These are phyloP conservation scores for Epizoanthus rinbou DNA, from an alignment of 92 coral and sea anemone genomes.

Conservation along the genomic window DNA sequence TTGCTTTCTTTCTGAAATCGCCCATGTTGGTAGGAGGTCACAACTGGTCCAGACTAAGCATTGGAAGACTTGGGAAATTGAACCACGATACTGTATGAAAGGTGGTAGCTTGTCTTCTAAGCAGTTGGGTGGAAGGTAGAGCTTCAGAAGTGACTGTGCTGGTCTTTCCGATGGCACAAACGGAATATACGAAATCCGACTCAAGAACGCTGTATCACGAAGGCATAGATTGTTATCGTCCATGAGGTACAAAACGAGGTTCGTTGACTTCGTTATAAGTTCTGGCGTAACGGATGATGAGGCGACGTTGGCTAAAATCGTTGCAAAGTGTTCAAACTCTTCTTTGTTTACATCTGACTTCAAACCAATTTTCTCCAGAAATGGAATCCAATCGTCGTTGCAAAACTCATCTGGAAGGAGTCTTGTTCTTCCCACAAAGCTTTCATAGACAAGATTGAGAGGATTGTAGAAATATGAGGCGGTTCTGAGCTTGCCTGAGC, in stretches of 20 bases:
- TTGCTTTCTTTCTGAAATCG: neutral
- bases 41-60: slow-evolving; percentile 52
- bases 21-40: slow-evolving; percentile 40
- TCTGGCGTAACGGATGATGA: neutral
- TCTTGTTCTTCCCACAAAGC: slow-evolving; percentile 23
- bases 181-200: slow-evolving; percentile 36
- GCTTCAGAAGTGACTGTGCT: slow-evolving; percentile 5
- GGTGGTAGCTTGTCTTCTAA: neutral
- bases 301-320: slow-evolving; percentile 9
- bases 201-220: slow-evolving; percentile 26
- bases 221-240: neutral
- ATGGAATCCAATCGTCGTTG: slow-evolving; percentile 30
- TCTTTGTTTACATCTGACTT: slow-evolving; percentile 23
- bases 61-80: slow-evolving; percentile 14
- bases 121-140: slow-evolving; percentile 27
- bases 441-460: slow-evolving; percentile 11
- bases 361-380: slow-evolving; percentile 47
- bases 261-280: neutral
- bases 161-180: slow-evolving; percentile 49
- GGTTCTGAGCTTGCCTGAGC: slow-evolving; percentile 11
- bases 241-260: slow-evolving; percentile 41
- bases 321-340: slow-evolving; percentile 41
- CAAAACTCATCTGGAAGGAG: slow-evolving; percentile 44
- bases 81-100: slow-evolving; percentile 33
- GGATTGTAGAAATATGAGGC: slow-evolving; percentile 49